These are phyloP conservation scores for Macrosteles quadrilineatus DNA, from an alignment of 1,140 invertebrate species.

Conservation along the genomic window DNA sequence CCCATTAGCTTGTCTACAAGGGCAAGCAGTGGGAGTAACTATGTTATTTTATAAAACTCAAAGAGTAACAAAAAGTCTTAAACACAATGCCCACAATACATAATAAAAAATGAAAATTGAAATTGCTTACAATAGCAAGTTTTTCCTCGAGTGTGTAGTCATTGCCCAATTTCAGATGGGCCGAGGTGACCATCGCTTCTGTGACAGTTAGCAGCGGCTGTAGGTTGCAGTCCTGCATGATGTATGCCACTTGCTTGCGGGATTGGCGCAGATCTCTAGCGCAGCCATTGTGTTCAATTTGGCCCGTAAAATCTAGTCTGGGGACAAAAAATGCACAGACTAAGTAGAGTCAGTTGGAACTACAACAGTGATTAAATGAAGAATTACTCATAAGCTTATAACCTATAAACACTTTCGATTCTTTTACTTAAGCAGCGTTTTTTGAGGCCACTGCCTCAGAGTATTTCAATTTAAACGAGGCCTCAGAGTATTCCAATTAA, in stretches of 20 bases:
- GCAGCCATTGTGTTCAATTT: neutral
- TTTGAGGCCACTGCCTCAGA: neutral
- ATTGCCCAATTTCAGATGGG: conserved; percentile 77
- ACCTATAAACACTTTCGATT: neutral
- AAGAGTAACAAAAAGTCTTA: too few species aligned
- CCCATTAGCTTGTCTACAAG: too few species aligned
- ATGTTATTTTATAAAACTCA: too few species aligned
- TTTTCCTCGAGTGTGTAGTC: conserved; percentile 18
- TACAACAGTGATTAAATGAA: neutral
- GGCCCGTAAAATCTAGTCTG: neutral
- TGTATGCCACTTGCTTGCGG: conserved; percentile 80
- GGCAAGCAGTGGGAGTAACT: too few species aligned
- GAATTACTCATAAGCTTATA: neutral
- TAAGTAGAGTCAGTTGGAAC: neutral
- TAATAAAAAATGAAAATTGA: too few species aligned
- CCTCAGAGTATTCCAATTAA: too few species aligned
- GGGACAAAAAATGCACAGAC: neutral
- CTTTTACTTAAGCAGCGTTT: neutral
- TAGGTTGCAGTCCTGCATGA: conserved; percentile 85
- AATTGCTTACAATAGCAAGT: conserved; percentile 27
- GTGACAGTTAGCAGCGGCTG: conserved; percentile 74
- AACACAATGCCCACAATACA: too few species aligned
- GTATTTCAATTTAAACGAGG: neutral
- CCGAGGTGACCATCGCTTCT: conserved; percentile 81
- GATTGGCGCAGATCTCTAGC: conserved; percentile 43